These are phyloP conservation scores for Nomada hirtipes DNA, from an alignment of 2,888 invertebrate genomes.

Conservation along the genomic window DNA sequence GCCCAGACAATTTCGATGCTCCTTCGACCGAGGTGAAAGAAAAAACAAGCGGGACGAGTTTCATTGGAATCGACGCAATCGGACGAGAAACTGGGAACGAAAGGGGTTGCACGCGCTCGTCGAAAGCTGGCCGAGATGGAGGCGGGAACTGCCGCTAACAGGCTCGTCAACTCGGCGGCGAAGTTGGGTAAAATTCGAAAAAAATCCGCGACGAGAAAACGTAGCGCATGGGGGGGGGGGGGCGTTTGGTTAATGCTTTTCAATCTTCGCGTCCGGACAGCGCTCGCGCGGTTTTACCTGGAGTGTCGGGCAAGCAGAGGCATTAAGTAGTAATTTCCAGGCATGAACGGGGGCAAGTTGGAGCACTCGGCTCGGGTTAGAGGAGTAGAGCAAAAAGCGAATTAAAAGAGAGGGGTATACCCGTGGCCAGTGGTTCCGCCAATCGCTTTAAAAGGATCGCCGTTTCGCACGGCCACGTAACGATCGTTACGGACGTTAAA, in stretches of 20 bases:
- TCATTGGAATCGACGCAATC: background rate
- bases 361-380: constrained; percentile 34
- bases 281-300: constrained; percentile 39
- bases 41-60: background rate
- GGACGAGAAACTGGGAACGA: background rate
- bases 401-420: constrained; percentile 70
- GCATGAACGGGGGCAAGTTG: constrained; percentile 61
- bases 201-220: background rate
- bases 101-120: too few relatives aligned
- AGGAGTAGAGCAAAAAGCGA: constrained; percentile 69
- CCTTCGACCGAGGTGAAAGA: constrained; percentile 2
- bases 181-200: constrained; percentile 31
- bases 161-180: too few relatives aligned
- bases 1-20: constrained; percentile 25
- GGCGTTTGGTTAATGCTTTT: constrained; percentile 50
- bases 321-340: constrained; percentile 78
- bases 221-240: background rate
- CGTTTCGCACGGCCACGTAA: constrained; percentile 67
- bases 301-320: constrained; percentile 62
- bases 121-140: background rate
- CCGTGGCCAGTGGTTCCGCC: constrained; percentile 65
- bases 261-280: constrained; percentile 56
- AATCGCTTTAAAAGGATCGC: constrained; percentile 76
- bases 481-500: constrained; percentile 75
- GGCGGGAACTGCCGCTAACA: too few relatives aligned